Evolutionary conservation across 1,140 invertebrate species (phyloP), one percentile per base, ranked within the genome.

Genomic region (Thalassaphorura encarpata): DNA sequence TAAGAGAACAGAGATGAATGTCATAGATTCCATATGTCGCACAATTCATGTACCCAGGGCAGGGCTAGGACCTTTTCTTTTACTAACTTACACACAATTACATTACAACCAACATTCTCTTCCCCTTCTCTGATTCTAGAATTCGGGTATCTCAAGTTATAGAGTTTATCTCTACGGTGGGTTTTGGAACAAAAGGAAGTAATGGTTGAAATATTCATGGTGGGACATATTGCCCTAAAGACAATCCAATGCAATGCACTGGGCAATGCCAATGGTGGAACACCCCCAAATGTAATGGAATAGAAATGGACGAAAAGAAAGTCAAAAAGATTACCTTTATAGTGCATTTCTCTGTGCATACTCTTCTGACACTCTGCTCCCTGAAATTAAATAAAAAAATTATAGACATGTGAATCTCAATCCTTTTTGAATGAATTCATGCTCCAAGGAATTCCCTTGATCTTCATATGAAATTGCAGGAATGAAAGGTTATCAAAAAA

Each of bases 291-390:
- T 40, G 47, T 42, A 55, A 49, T 49, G 28, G 29, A n/a, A n/a
- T n/a, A n/a, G n/a, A n/a, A n/a, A n/a, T n/a, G n/a, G n/a, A n/a
- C n/a, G n/a, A n/a, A n/a, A n/a, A n/a, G n/a, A n/a, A 29, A 55
- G 23, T 36, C 28, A 54, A 19, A 26, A 26, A 31, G 18, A 48
- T 65, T 57, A 65, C 64, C 66, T 65, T 66, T 66, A 43, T 67
- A 67, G 53, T 67, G 65, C 57, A 66, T 66, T 51, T 66, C 65
- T 31, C 54, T 59, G 41, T 66, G 55, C 60, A 67, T 66, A 26
- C 47, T 60, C 13, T 27, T 53, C 19, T 56, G 59, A 50, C 66
- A 67, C 29, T 64, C 45, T 29, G 65, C 47, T 24, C 60, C 60
- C 64, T 67, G 62, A 1, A 60, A 65, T 16, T 21, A 48, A 43